These are phyloP conservation scores for Thyatira batis DNA, from an alignment of 2,888 invertebrate species.

Conservation along the genomic window DNA sequence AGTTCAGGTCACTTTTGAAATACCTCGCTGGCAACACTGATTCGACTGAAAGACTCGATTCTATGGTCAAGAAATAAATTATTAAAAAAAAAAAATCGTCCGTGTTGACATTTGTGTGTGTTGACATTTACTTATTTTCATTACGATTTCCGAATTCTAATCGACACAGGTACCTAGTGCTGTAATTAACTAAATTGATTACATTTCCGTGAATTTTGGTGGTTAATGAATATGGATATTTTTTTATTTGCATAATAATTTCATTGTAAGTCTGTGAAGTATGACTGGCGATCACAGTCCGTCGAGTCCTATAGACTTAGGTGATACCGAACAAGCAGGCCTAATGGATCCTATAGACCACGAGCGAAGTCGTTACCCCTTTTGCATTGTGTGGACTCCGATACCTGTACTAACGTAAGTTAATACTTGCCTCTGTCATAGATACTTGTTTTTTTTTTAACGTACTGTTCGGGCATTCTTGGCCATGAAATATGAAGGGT, in stretches of 20 bases:
- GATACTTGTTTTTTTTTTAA: background rate
- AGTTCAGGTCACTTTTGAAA: no score
- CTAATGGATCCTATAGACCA: slow-evolving; percentile 82
- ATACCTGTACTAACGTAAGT: slow-evolving; percentile 94
- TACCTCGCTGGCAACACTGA: no score
- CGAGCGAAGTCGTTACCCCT: slow-evolving; percentile 88
- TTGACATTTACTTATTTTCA: background rate
- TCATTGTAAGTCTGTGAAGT: slow-evolving; percentile 11
- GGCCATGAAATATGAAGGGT: no score
- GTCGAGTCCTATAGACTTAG: slow-evolving; percentile 49
- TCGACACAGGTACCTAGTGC: background rate
- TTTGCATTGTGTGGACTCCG: slow-evolving; percentile 98
- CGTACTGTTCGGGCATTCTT: no score
- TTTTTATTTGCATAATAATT: background rate
- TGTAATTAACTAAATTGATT: background rate
- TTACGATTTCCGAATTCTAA: background rate
- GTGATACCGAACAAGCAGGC: slow-evolving; percentile 61
- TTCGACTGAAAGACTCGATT: no score
- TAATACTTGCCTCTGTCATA: slow-evolving; percentile 1
- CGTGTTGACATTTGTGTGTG: background rate
- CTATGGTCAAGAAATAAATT: no score
- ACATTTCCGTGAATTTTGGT: background rate
- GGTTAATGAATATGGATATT: background rate
- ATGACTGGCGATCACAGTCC: slow-evolving; percentile 66
- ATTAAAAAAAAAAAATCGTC: no score